phyloP scores from a whole-genome alignment of 2,888 invertebrate species.

The Marronus borbonicus region DNA sequence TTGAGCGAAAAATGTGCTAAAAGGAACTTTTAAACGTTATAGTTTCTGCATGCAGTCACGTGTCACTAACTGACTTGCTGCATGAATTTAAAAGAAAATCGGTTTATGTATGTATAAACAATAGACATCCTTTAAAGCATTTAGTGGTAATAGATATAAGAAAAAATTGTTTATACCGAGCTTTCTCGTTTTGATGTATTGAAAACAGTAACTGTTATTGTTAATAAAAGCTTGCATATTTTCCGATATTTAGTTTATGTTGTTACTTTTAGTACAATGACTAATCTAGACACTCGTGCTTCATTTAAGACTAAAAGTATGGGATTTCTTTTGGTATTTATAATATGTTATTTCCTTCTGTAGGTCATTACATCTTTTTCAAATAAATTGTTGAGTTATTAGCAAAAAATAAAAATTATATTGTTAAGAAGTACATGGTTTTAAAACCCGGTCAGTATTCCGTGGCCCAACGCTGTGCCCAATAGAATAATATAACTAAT shows the following conservation, averaged over 20 bases:
- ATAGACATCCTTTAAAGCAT: conserved; percentile 40
- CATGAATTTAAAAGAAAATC: conserved; percentile 6
- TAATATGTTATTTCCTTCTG: too few relatives aligned
- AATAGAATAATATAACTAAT: too few relatives aligned
- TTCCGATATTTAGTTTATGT: conserved; percentile 14
- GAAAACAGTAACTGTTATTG: conserved; percentile 31
- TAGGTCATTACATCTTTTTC: too few relatives aligned
- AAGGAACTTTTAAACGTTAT: conserved; percentile 18
- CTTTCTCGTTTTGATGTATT: conserved; percentile 23
- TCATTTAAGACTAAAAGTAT: too few relatives aligned
- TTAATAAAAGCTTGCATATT: conserved; percentile 42
- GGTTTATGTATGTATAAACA: conserved; percentile 23
- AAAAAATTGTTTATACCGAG: conserved; percentile 44
- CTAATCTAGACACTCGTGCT: too few relatives aligned
- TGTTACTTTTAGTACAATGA: neutral
- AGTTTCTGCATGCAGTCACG: conserved; percentile 40
- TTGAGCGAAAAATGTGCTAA: conserved; percentile 7
- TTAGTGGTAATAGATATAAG: conserved; percentile 50
- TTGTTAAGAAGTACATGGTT: too few relatives aligned
- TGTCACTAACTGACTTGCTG: conserved; percentile 47
- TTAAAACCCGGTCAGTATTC: too few relatives aligned
- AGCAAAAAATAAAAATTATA: too few relatives aligned
- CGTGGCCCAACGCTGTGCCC: too few relatives aligned
- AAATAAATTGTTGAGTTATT: too few relatives aligned
- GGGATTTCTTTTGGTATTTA: too few relatives aligned